A percentile compares a stretch with the other conserved stretches of the same genome.
Conservation (phyloP, 2,888 invertebrate species). For the Limenitis camilla region DNA sequence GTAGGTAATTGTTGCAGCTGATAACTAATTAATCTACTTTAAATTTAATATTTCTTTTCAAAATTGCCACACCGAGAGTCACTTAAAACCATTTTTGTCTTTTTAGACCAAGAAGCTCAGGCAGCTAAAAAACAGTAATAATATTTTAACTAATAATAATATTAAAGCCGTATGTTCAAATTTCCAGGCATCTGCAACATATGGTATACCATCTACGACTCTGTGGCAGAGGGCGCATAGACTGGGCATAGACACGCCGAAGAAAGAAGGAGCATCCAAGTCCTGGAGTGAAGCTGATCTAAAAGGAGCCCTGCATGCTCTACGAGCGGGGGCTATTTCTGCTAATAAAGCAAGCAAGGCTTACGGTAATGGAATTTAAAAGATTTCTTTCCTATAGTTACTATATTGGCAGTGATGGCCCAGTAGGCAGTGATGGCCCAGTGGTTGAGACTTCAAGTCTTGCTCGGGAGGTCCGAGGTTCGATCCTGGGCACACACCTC, state of each 20-base stretch:
- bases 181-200: constrained; percentile 82
- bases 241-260: constrained; percentile 91
- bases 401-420: neutral
- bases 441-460: no score
- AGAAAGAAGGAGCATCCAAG: constrained; percentile 90
- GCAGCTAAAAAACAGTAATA: no score
- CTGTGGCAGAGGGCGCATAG: constrained; percentile 93
- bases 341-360: constrained; percentile 95
- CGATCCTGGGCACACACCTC: no score
- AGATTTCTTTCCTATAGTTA: neutral
- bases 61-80: no score
- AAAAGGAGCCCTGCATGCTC: constrained; percentile 85
- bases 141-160: no score
- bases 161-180: no score
- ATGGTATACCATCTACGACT: constrained; percentile 92
- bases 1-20: no score
- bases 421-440: no score
- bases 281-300: constrained; percentile 91
- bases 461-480: no score
- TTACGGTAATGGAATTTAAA: constrained; percentile 70
- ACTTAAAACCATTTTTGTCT: no score
- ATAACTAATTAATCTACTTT: no score
- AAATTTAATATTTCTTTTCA: neutral
- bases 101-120: no score
- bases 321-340: constrained; percentile 88